phyloP scores from a whole-genome alignment of 1,140 invertebrate genomes.

The Bombus haemorrhoidalis region DNA sequence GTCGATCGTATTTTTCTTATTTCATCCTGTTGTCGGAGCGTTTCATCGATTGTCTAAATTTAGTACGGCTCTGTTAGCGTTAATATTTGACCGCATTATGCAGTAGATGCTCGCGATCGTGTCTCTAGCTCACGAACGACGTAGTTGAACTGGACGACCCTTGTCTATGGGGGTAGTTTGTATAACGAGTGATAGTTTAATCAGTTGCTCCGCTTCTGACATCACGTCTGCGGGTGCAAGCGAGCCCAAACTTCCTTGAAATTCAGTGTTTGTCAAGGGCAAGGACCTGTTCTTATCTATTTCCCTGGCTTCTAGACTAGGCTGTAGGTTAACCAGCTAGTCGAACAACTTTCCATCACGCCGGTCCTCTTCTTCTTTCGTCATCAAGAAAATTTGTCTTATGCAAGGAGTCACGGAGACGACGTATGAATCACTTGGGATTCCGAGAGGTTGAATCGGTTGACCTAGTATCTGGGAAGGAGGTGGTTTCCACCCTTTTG shows the following conservation, averaged over 20 bases:
- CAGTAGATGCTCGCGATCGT: not conserved
- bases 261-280: slow-evolving; percentile 35
- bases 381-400: slow-evolving; percentile 32
- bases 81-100: not conserved
- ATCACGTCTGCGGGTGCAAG: slow-evolving; percentile 65
- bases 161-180: slow-evolving; percentile 62
- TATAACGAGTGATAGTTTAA: slow-evolving; percentile 61
- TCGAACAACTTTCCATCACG: not conserved
- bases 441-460: slow-evolving; percentile 66
- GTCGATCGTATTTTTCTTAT: not conserved
- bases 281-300: slow-evolving; percentile 37
- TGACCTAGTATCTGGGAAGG: slow-evolving; percentile 69
- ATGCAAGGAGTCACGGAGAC: not conserved
- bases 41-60: not conserved
- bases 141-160: slow-evolving; percentile 24
- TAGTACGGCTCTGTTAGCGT: not conserved
- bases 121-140: not conserved
- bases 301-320: not conserved
- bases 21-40: not conserved
- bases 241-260: slow-evolving; percentile 1
- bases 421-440: slow-evolving; percentile 55
- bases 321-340: not conserved
- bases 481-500: slow-evolving; percentile 74
- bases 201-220: slow-evolving; percentile 56
- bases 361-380: not conserved